Percentiles rank a stretch among this genome's conserved stretches.
Conservation (phyloP, 2,888 invertebrate genomes). For the Tenthredo distinguenda region DNA sequence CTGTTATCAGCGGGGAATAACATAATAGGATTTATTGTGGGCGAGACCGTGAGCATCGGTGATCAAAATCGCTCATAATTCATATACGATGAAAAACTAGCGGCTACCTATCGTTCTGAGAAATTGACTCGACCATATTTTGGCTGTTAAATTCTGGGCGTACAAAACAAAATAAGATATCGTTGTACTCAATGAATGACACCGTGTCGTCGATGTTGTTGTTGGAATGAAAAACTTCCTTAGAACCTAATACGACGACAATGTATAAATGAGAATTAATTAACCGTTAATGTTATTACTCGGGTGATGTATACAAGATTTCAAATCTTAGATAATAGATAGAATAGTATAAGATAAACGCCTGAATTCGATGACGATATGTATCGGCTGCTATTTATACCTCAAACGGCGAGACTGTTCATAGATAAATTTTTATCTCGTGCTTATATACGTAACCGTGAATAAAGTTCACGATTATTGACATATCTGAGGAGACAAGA, state of each 20-base stretch:
- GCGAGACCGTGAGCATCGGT: not conserved
- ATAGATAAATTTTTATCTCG: slow-evolving; percentile 77
- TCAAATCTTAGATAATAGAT: slow-evolving; percentile 77
- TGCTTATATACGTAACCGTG: not conserved
- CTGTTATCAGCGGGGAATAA: slow-evolving; percentile 35
- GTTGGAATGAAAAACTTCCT: not conserved
- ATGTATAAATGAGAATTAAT: slow-evolving; percentile 9
- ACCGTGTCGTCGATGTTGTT: not conserved
- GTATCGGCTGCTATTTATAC: slow-evolving; percentile 72
- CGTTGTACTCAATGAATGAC: not conserved
- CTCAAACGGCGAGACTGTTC: not conserved
- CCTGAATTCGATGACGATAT: not conserved
- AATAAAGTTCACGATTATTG: not conserved
- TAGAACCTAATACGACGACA: not conserved
- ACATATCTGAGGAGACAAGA: not conserved
- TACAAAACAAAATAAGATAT: slow-evolving; percentile 19
- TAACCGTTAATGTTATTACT: slow-evolving; percentile 70
- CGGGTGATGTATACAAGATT: slow-evolving; percentile 73
- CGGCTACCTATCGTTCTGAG: not conserved
- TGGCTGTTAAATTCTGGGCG: not conserved
- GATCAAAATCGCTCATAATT: not conserved
- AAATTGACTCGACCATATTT: not conserved
- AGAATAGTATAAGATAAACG: not conserved
- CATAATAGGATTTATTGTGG: slow-evolving; percentile 17
- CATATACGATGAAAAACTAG: not conserved